These are phyloP conservation scores for Labia minor DNA, from an alignment of 2,888 invertebrate genomes.

Conservation along the genomic window DNA sequence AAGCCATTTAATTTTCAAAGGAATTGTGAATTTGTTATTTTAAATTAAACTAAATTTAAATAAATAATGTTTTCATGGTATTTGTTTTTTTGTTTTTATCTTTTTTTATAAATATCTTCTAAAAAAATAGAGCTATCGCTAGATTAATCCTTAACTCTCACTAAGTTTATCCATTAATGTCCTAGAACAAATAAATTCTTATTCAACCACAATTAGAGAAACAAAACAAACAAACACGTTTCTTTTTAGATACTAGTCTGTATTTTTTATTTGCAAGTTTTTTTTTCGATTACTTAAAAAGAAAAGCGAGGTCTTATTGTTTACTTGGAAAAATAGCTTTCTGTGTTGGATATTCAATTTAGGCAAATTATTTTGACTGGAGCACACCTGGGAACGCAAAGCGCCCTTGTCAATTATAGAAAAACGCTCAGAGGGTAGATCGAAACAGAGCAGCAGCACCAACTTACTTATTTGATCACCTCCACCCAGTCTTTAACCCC, in stretches of 20 bases:
- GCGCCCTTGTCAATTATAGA: neutral
- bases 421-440: conserved; percentile 7
- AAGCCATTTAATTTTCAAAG: no score
- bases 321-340: conserved; percentile 2
- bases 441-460: neutral
- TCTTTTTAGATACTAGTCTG: neutral
- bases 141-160: no score
- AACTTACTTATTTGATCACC: conserved; percentile 9
- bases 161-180: no score
- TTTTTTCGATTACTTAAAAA: conserved; percentile 5
- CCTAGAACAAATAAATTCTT: no score
- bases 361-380: conserved; percentile 13
- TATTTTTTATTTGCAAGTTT: neutral
- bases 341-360: neutral
- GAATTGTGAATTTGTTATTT: no score
- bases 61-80: no score
- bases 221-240: no score
- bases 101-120: no score
- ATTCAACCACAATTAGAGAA: no score
- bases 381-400: neutral
- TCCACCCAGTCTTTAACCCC: neutral
- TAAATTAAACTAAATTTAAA: no score
- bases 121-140: no score
- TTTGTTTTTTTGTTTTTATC: no score
- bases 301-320: neutral